These are phyloP conservation scores for Pegoplata infirma DNA, from an alignment of 2,888 invertebrate genomes.

Conservation along the genomic window DNA sequence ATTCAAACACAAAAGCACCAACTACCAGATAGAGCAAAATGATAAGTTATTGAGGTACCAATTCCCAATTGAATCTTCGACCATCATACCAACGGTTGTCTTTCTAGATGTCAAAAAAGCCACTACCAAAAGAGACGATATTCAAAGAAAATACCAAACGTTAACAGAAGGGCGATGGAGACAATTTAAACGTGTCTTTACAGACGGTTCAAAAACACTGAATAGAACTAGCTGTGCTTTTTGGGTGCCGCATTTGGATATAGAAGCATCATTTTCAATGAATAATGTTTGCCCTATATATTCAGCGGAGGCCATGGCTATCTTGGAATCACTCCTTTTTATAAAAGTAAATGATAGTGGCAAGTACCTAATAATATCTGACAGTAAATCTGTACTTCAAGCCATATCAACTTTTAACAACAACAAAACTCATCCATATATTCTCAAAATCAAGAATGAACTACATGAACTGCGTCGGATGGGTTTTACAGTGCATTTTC, in stretches of 20 bases:
- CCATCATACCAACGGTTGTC: not conserved
- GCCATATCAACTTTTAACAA: not conserved
- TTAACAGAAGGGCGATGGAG: not conserved
- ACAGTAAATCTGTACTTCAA: conserved; percentile 28
- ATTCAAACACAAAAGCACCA: not conserved
- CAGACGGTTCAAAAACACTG: conserved; percentile 21
- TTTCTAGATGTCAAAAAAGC: not conserved
- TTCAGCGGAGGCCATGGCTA: conserved; percentile 19
- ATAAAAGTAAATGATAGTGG: not conserved
- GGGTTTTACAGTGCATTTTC: no score
- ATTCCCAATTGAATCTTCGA: not conserved
- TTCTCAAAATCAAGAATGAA: not conserved
- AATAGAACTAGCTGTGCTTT: conserved; percentile 2
- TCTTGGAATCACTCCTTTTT: conserved; percentile 7
- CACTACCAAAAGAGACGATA: not conserved
- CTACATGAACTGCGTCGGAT: no score
- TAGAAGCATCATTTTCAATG: conserved; percentile 18
- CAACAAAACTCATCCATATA: conserved; percentile 20
- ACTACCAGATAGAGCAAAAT: not conserved
- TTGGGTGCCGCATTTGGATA: conserved; percentile 8
- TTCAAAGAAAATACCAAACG: not conserved
- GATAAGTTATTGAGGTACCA: not conserved
- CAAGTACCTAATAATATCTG: conserved; percentile 21
- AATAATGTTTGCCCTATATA: not conserved
- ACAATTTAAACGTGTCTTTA: not conserved